A percentile compares a stretch with the other conserved stretches of the same genome.
These are phyloP conservation scores for Herpetotheres cachinnans DNA, from an alignment of 2,113 vertebrate species.

Conservation along the genomic window DNA sequence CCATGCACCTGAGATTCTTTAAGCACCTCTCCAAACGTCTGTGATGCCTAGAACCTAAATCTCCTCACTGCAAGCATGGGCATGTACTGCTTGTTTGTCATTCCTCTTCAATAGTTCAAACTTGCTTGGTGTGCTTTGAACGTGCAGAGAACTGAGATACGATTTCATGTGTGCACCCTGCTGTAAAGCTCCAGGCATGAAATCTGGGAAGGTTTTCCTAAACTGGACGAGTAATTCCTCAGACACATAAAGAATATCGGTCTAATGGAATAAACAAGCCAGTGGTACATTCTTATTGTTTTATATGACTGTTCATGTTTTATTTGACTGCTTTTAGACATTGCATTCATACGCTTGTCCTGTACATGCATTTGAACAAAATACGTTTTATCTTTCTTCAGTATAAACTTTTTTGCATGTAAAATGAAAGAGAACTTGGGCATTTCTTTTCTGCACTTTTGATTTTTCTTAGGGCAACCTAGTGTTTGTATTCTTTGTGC, in stretches of 20 bases:
- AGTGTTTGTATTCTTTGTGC: not conserved
- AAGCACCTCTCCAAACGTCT: not conserved
- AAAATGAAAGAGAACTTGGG: constrained; percentile 37
- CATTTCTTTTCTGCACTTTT: constrained; percentile 1
- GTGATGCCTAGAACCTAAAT: not conserved
- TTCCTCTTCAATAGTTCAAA: not conserved
- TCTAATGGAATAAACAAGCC: not conserved
- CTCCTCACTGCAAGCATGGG: not conserved
- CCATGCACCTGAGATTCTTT: not conserved
- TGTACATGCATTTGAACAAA: not conserved
- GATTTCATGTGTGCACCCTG: not conserved
- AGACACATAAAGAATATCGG: not conserved
- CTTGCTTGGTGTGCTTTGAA: not conserved
- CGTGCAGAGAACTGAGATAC: not conserved
- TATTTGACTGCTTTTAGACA: not conserved
- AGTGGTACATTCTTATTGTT: not conserved
- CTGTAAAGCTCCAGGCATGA: not conserved
- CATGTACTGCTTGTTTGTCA: not conserved
- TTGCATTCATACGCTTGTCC: not conserved
- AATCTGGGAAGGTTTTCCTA: not conserved
- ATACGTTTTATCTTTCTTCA: not conserved
- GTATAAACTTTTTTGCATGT: not conserved
- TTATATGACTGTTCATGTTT: not conserved
- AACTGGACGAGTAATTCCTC: not conserved
- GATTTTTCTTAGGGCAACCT: constrained; percentile 25